These are phyloP conservation scores for Silurus meridionalis DNA, from an alignment of 2,113 vertebrate genomes.

Conservation along the genomic window DNA sequence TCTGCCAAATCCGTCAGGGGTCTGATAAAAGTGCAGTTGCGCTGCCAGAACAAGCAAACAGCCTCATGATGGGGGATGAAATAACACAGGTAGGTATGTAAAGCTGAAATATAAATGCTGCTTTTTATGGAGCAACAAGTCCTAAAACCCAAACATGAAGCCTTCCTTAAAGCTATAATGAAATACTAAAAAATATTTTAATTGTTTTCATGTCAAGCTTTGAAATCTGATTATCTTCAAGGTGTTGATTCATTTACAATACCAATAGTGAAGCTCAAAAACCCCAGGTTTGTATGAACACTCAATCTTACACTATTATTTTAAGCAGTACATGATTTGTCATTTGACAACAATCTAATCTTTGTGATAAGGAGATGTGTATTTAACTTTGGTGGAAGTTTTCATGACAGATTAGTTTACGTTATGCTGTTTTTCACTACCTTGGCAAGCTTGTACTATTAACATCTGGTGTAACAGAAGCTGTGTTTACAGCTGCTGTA, in stretches of 20 bases:
- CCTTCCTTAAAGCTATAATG: not conserved
- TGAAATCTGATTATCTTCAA: not conserved
- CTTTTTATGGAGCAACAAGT: not conserved
- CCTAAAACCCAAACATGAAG: not conserved
- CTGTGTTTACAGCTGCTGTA: not conserved
- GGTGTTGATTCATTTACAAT: not conserved
- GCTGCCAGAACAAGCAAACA: not conserved
- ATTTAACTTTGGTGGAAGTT: not conserved
- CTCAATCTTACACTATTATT: not conserved
- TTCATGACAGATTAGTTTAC: not conserved
- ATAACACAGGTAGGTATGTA: not conserved
- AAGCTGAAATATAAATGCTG: not conserved
- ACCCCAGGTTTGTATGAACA: not conserved
- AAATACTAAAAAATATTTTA: not conserved
- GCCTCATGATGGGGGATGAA: not conserved
- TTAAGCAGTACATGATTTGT: not conserved
- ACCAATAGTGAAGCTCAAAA: not conserved
- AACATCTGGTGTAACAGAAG: not conserved
- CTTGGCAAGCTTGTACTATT: not conserved
- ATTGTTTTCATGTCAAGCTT: not conserved
- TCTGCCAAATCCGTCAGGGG: constrained; percentile 40
- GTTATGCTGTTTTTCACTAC: not conserved
- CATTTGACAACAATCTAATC: too few species aligned
- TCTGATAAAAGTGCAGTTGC: constrained; percentile 16
- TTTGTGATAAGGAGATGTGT: not conserved